Evolutionary conservation across 2,113 vertebrate species (phyloP).

Genomic region (Sebastes schlegelii): DNA sequence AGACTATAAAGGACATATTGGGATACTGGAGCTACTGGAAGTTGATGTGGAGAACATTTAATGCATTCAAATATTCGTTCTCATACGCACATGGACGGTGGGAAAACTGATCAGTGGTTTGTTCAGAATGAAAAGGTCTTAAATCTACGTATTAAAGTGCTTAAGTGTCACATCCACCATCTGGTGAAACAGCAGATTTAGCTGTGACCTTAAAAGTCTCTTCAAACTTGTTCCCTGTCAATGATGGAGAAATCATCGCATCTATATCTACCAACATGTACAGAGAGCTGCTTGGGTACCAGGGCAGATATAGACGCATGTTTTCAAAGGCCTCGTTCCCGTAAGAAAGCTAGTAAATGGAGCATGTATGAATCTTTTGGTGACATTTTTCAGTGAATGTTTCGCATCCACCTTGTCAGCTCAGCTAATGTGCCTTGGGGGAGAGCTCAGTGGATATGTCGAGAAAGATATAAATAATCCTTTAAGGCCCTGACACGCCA

Average conservation of each 20-base stretch:
- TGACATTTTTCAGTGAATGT: background rate
- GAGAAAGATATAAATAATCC: conserved; percentile 8
- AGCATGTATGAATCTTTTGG: conserved; percentile 3
- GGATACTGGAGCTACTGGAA: background rate
- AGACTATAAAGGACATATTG: conserved; percentile 1
- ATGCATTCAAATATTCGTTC: conserved; percentile 30
- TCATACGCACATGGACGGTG: conserved; percentile 1
- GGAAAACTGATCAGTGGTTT: conserved; percentile 29
- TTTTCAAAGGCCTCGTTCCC: conserved; percentile 30
- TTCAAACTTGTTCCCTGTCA: conserved; percentile 24
- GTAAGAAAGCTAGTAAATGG: background rate
- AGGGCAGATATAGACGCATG: conserved; percentile 6
- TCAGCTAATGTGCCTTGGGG: background rate
- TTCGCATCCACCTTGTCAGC: background rate
- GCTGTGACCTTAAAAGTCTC: conserved; percentile 22
- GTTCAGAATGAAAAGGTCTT: conserved; percentile 36
- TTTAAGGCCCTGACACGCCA: background rate
- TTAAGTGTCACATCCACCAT: conserved; percentile 52
- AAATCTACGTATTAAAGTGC: conserved; percentile 71
- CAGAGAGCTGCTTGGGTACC: conserved; percentile 19
- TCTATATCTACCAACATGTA: conserved; percentile 1
- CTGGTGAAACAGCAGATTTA: conserved; percentile 51
- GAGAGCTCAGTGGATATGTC: conserved; percentile 6
- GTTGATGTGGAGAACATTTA: background rate
- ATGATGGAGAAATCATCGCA: conserved; percentile 18